Evolutionary conservation across 2,797 vertebrate genomes (phyloP).

Genomic region (Phrynocephalus vlangalii): DNA sequence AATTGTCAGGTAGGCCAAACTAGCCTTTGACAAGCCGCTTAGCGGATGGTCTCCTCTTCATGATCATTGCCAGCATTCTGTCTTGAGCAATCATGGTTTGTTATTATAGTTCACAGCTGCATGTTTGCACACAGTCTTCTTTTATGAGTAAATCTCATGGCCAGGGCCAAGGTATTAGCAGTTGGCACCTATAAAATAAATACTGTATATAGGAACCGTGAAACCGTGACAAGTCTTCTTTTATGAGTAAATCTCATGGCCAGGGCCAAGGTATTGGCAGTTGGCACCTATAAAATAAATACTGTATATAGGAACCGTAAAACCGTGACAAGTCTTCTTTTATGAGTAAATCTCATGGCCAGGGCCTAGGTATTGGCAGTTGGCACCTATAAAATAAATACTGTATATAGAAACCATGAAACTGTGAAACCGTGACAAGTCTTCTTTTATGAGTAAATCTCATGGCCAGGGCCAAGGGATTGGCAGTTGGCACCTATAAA

Average conservation of each 20-base stretch:
- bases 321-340: background rate
- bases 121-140: background rate
- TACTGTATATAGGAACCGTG: background rate
- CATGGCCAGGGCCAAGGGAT: too few species aligned
- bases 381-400: background rate
- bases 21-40: background rate
- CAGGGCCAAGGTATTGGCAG: background rate
- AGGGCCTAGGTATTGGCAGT: background rate
- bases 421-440: too few species aligned
- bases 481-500: background rate
- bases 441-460: background rate
- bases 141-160: background rate
- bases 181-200: background rate
- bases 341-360: background rate
- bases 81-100: too few species aligned
- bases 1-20: background rate
- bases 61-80: background rate
- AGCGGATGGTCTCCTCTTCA: background rate
- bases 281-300: background rate
- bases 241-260: background rate
- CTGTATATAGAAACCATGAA: background rate
- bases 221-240: background rate
- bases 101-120: too few species aligned
- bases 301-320: background rate
- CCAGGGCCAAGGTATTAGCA: background rate